phyloP scores from a whole-genome alignment of 2,113 vertebrate species.

The Tapirus terrestris region DNA sequence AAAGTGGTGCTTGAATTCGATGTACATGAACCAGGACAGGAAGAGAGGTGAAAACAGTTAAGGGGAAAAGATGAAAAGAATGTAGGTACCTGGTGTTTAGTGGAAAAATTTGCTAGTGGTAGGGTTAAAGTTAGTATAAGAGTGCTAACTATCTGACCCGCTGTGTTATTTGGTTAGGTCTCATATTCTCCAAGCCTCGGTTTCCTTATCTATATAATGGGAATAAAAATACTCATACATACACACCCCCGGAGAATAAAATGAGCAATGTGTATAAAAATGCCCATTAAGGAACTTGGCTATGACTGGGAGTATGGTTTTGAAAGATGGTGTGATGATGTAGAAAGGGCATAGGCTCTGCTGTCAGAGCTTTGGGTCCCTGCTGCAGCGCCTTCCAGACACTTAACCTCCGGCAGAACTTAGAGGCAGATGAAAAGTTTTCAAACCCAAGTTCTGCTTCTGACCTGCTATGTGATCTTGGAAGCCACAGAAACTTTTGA shows the following conservation, averaged over 20 bases:
- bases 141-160: not conserved
- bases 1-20: not conserved
- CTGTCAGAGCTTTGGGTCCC: not conserved
- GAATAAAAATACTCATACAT: not conserved
- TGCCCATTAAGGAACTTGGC: not conserved
- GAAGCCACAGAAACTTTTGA: not conserved
- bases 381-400: not conserved
- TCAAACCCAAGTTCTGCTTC: not conserved
- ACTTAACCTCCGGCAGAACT: not conserved
- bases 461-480: not conserved
- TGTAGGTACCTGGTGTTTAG: not conserved
- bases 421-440: not conserved
- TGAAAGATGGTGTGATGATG: not conserved
- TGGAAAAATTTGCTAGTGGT: not conserved
- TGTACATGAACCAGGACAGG: not conserved
- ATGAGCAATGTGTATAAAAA: not conserved
- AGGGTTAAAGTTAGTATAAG: not conserved
- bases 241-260: not conserved
- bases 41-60: not conserved
- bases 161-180: not conserved
- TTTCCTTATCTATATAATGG: not conserved
- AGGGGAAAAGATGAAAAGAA: not conserved
- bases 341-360: fast-evolving
- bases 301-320: not conserved
- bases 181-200: not conserved